Conservation (phyloP, 2,797 vertebrate genomes). For the Lutjanus campechanus region DNA sequence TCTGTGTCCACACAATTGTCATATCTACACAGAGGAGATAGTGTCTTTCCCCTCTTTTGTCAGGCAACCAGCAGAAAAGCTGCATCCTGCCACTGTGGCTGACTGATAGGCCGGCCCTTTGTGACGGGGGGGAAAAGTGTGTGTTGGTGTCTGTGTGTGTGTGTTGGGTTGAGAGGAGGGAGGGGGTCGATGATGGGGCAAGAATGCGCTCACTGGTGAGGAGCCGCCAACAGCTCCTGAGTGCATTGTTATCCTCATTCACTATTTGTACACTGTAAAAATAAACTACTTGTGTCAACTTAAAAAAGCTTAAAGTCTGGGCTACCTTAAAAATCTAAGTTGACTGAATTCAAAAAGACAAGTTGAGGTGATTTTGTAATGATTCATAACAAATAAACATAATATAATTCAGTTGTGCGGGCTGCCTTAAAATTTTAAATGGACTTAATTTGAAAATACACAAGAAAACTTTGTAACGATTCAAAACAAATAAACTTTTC, state of each 20-base stretch:
- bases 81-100: conserved; percentile 77
- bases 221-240: conserved; percentile 69
- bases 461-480: no score
- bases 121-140: conserved; percentile 46
- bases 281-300: no score
- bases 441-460: no score
- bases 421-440: no score
- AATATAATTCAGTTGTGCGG: no score
- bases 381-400: no score
- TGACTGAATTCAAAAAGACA: no score
- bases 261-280: conserved; percentile 79
- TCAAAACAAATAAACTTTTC: no score
- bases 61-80: conserved; percentile 64
- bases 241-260: conserved; percentile 82
- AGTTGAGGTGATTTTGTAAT: no score
- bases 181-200: conserved; percentile 27
- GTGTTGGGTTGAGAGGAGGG: not conserved
- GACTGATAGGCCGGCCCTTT: conserved; percentile 76
- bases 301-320: no score
- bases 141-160: conserved; percentile 30
- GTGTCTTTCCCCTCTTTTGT: conserved; percentile 71
- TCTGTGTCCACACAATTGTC: conserved; percentile 72
- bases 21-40: conserved; percentile 76
- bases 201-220: conserved; percentile 70
- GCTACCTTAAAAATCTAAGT: no score